Conservation (phyloP, 2,113 vertebrate genomes). For the Cyanistes caeruleus region DNA sequence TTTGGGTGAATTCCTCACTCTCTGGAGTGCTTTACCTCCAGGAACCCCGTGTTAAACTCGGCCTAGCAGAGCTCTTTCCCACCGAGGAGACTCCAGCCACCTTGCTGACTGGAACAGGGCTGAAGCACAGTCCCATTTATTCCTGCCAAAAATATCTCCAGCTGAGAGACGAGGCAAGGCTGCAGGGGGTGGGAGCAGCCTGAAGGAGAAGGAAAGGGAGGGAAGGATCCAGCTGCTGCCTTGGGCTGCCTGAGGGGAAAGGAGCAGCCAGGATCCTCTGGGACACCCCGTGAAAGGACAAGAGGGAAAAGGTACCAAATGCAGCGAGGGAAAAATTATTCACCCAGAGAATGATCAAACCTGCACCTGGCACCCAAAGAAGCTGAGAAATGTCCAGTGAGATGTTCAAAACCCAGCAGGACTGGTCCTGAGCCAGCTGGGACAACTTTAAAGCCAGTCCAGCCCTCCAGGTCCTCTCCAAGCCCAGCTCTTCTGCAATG, state of each 20-base stretch:
- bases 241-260: accelerated
- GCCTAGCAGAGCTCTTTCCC: not conserved
- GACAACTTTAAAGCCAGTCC: not conserved
- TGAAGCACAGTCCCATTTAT: constrained; percentile 19
- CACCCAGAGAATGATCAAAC: not conserved
- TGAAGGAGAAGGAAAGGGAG: not conserved
- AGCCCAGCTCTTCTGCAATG: not conserved
- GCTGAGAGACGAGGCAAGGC: not conserved
- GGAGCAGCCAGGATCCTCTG: not conserved
- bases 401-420: not conserved
- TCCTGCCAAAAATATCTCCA: constrained; percentile 2
- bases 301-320: not conserved
- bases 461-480: not conserved
- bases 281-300: accelerated
- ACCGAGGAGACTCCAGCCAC: not conserved
- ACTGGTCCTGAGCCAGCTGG: not conserved
- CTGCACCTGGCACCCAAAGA: not conserved
- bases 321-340: not conserved
- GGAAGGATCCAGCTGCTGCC: not conserved
- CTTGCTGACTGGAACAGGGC: not conserved
- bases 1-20: not conserved
- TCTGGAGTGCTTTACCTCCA: not conserved
- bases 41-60: accelerated
- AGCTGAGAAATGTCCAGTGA: not conserved
- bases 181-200: not conserved